Conservation (phyloP, 2,888 invertebrate species). For the Thera britannica region DNA sequence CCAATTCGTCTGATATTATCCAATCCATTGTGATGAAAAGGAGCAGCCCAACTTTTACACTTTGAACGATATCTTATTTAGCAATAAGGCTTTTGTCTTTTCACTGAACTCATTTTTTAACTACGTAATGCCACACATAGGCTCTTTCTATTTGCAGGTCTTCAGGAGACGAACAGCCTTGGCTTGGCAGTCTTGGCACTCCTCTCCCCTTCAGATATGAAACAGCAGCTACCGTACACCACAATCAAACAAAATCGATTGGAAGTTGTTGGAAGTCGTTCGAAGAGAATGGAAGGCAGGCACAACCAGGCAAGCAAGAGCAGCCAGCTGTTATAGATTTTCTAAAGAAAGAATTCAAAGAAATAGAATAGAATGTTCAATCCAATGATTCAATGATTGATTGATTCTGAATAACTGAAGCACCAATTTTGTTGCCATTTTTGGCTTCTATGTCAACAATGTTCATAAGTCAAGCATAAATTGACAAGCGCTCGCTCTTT, state of each 20-base stretch:
- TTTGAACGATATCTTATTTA: background rate
- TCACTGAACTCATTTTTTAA: constrained; percentile 12
- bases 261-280: background rate
- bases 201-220: background rate
- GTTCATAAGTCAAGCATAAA: no score
- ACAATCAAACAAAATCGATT: background rate
- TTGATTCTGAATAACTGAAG: no score
- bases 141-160: background rate
- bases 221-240: background rate
- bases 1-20: constrained; percentile 90
- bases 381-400: no score
- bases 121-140: background rate
- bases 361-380: no score
- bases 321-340: no score
- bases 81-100: background rate
- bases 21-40: constrained; percentile 86
- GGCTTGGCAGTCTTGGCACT: background rate
- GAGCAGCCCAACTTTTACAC: constrained; percentile 8
- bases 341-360: no score
- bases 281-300: no score
- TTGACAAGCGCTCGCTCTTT: no score
- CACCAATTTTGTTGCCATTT: no score
- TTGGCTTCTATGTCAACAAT: no score
- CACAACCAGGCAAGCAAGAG: no score
- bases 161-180: no score